These are phyloP conservation scores for Pachliopta kotzebuea DNA, from an alignment of 2,888 invertebrate species.

Conservation along the genomic window DNA sequence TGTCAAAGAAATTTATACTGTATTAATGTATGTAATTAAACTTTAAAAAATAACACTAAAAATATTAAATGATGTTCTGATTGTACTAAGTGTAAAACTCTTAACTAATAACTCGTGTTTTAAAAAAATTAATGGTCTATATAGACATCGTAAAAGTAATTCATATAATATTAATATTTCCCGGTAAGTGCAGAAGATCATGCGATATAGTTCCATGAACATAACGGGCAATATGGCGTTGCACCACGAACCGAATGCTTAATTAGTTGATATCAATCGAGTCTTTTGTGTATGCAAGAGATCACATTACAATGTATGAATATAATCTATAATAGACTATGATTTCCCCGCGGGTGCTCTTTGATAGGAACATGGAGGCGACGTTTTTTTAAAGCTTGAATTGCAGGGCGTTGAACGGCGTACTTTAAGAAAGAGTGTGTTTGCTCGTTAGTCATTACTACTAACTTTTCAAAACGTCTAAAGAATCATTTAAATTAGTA, in stretches of 20 bases:
- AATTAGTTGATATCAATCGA: slow-evolving; percentile 23
- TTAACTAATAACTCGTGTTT: background rate
- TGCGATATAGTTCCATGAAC: slow-evolving; percentile 20
- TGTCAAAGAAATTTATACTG: too few relatives aligned
- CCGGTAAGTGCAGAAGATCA: slow-evolving; percentile 13
- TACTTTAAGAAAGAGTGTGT: background rate
- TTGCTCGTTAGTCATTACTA: background rate
- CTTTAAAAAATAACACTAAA: too few relatives aligned
- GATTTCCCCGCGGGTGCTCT: slow-evolving; percentile 20
- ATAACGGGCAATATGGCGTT: slow-evolving; percentile 8
- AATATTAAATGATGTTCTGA: too few relatives aligned
- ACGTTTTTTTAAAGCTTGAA: background rate
- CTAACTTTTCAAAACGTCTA: background rate
- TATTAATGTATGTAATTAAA: too few relatives aligned
- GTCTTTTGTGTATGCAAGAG: slow-evolving; percentile 20
- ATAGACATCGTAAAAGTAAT: background rate
- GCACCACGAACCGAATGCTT: slow-evolving; percentile 24
- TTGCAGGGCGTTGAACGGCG: background rate
- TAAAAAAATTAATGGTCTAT: background rate
- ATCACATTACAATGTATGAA: slow-evolving; percentile 21
- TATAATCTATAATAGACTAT: slow-evolving; percentile 19
- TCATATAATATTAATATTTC: slow-evolving; percentile 11
- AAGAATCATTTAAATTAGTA: background rate
- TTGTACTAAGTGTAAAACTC: too few relatives aligned
- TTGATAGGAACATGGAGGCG: background rate